phyloP scores from a whole-genome alignment of 2,888 invertebrate genomes.

The Encarsia formosa region DNA sequence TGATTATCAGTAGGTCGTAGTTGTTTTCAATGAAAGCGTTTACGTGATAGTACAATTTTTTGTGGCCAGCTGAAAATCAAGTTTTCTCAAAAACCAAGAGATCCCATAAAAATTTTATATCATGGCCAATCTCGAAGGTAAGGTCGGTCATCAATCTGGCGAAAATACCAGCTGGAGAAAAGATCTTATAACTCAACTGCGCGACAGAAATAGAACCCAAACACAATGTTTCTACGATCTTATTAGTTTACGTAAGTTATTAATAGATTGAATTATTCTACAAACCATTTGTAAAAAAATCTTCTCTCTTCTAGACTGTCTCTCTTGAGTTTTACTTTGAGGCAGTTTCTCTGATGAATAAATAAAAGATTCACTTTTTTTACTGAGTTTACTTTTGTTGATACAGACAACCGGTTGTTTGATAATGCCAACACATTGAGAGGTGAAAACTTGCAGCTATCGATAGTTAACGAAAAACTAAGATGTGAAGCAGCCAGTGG shows the following conservation, averaged over 20 bases:
- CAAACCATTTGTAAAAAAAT: neutral
- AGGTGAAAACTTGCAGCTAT: slow-evolving; percentile 79
- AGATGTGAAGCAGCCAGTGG: slow-evolving; percentile 57
- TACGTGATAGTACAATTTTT: too few species aligned
- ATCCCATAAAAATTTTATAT: too few species aligned
- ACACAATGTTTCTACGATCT: slow-evolving; percentile 74
- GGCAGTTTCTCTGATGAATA: neutral
- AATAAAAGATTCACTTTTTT: too few species aligned
- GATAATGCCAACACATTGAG: slow-evolving; percentile 77
- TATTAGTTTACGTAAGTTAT: slow-evolving; percentile 73
- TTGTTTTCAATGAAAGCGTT: too few species aligned
- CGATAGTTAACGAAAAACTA: slow-evolving; percentile 80
- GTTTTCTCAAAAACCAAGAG: too few species aligned
- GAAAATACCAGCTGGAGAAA: slow-evolving; percentile 63
- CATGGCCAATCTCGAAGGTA: slow-evolving; percentile 41
- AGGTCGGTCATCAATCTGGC: slow-evolving; percentile 34
- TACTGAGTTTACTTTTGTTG: slow-evolving; percentile 15
- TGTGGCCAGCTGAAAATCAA: too few species aligned
- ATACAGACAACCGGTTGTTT: slow-evolving; percentile 78
- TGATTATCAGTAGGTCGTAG: too few species aligned
- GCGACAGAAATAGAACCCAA: slow-evolving; percentile 71
- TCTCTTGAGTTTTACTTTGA: neutral
- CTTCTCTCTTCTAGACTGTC: neutral
- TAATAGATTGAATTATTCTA: slow-evolving; percentile 3
- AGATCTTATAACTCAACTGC: slow-evolving; percentile 66